Base-by-base conservation (phyloP, 37 sponge, comb jelly and placozoan genomes). In the Tethya wilhelma region DNA sequence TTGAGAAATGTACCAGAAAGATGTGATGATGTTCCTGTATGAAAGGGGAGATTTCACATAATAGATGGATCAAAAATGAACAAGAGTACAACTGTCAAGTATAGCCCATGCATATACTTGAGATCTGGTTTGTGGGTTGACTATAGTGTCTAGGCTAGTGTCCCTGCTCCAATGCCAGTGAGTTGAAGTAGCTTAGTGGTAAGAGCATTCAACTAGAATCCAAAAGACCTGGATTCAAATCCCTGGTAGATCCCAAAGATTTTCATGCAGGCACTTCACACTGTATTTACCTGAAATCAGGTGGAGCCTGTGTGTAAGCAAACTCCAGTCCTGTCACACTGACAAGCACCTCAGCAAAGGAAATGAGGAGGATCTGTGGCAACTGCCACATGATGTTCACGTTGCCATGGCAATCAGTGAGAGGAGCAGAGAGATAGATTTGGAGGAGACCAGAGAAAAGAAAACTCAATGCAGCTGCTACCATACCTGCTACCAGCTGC, bases 261-360 rank as follows among this genome's bases (percentile, higher is more conserved):
- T n/a, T n/a, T n/a, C 56, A 30, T 32, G 36, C 41, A 75, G 22
- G 8, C n/a, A n/a, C n/a, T n/a, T n/a, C n/a, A n/a, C n/a, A n/a
- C 4, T 20, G 0, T 22, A 26, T 44, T 38, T 41, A 90, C 90
- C 90, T 84, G 44, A 80, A 63, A 38, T 71, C 74, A 37, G 86
- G 77, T 62, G 92, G 84, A 19, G 92, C 87, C 45, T 91, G 92
- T 40, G 92, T 82, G 68, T 91, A 91, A 25, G 92, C 87, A 81
- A 91, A 86, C 83, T 91, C 92, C 37, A 91, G 87, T 65, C 87
- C 92, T 38, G 92, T 86, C 17, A 91, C 83, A 29, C 63, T 36
- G 11, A 91, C 87, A 41, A 86, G 46, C 2, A 86, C 82, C 62
- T 91, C 92, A 33, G 83, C 92, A 64, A 91, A 56, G 0, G 92